A percentile compares a stretch with the other conserved stretches of the same genome.
These are phyloP conservation scores for Contarinia nasturtii DNA, from an alignment of 1,140 invertebrate species.

Conservation along the genomic window DNA sequence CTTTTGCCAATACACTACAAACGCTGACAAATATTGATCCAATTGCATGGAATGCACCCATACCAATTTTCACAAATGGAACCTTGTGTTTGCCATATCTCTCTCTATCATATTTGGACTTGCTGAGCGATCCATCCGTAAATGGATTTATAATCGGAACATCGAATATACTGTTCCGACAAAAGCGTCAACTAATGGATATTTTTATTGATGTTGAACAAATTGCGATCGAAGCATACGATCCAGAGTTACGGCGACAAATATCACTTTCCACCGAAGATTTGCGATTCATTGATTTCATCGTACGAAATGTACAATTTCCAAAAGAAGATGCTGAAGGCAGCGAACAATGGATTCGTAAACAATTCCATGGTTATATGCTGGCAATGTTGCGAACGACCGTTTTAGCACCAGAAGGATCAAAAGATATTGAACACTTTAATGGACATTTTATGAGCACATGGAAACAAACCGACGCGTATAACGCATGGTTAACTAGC, in stretches of 20 bases:
- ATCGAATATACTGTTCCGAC: conserved; percentile 93
- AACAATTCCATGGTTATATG: conserved; percentile 86
- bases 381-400: conserved; percentile 71
- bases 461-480: conserved; percentile 78
- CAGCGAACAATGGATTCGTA: conserved; percentile 86
- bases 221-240: conserved; percentile 71
- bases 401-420: conserved; percentile 54
- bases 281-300: conserved; percentile 83
- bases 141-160: conserved; percentile 88
- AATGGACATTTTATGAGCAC: conserved; percentile 67
- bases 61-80: conserved; percentile 79
- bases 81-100: conserved; percentile 91
- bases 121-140: conserved; percentile 72
- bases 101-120: conserved; percentile 86
- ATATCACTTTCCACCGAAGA: conserved; percentile 86
- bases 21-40: conserved; percentile 30
- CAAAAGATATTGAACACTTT: conserved; percentile 70
- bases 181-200: conserved; percentile 83
- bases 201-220: conserved; percentile 75
- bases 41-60: conserved; percentile 67
- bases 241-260: conserved; percentile 62
- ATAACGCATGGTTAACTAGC: conserved; percentile 57
- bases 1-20: conserved; percentile 29
- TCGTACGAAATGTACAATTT: conserved; percentile 68
- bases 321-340: conserved; percentile 70